These are phyloP conservation scores for Drosophila kikkawai DNA, from an alignment of 1,140 invertebrate genomes.

Conservation along the genomic window DNA sequence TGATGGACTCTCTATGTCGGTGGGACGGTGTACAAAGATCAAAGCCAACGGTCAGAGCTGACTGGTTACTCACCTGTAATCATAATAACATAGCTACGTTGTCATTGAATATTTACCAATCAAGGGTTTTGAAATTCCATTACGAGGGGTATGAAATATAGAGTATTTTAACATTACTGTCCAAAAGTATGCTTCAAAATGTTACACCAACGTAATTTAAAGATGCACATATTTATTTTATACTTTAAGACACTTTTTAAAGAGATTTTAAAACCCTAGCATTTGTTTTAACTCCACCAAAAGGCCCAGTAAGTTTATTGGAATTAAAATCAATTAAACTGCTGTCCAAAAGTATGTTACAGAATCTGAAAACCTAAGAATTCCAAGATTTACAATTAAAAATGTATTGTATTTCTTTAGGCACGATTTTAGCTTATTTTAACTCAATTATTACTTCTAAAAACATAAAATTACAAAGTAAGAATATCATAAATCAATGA, in stretches of 20 bases:
- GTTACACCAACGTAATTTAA: too few species aligned
- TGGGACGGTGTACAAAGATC: conserved; percentile 22
- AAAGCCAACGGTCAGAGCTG: conserved; percentile 3
- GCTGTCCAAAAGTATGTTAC: neutral
- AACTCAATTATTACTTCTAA: too few species aligned
- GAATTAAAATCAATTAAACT: neutral
- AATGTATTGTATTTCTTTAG: neutral
- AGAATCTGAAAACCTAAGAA: neutral
- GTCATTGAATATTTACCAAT: neutral
- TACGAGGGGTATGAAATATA: neutral
- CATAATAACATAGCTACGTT: neutral
- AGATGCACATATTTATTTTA: too few species aligned
- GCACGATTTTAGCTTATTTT: neutral
- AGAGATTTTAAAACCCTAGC: neutral
- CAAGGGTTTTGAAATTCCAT: neutral
- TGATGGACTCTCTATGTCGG: conserved; percentile 5
- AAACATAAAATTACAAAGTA: neutral
- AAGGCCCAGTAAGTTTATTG: neutral
- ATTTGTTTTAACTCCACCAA: neutral
- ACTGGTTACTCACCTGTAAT: conserved; percentile 14
- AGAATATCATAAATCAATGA: too few species aligned
- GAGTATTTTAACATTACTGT: too few species aligned
- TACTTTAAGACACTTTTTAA: neutral
- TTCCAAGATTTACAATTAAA: neutral
- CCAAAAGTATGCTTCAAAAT: too few species aligned